These are phyloP conservation scores for Leptopilina syphax DNA, from an alignment of 2,888 invertebrate species.

Conservation along the genomic window DNA sequence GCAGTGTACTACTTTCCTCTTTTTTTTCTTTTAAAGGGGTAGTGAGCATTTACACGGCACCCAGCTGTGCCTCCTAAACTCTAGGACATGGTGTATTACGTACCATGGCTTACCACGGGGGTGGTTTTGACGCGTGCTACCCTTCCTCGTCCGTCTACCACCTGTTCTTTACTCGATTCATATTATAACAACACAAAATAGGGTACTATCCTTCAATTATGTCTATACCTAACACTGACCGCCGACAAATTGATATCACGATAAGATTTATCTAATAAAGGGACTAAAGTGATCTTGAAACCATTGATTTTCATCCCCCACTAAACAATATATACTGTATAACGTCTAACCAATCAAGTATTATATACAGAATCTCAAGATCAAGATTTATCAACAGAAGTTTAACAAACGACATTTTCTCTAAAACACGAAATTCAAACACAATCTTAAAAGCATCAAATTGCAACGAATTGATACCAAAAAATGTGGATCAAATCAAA, in stretches of 20 bases:
- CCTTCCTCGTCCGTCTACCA: conserved; percentile 72
- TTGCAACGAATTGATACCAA: too few species aligned
- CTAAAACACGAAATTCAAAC: too few species aligned
- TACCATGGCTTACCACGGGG: conserved; percentile 64
- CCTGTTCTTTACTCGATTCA: conserved; percentile 68
- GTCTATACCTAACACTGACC: conserved; percentile 53
- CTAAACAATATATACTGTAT: too few species aligned
- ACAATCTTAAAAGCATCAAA: too few species aligned
- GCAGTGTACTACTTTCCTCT: conserved; percentile 43
- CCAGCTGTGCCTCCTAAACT: conserved; percentile 70
- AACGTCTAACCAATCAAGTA: too few species aligned
- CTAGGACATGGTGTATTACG: conserved; percentile 49
- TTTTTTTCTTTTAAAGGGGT: conserved; percentile 50
- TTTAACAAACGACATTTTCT: too few species aligned
- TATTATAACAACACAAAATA: conserved; percentile 5
- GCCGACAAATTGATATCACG: conserved; percentile 54
- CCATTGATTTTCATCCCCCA: not conserved
- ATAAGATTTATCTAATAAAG: conserved; percentile 56
- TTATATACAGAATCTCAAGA: too few species aligned
- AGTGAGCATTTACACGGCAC: conserved; percentile 65
- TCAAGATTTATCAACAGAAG: too few species aligned
- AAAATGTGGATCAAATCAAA: too few species aligned
- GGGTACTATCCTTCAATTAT: conserved; percentile 59
- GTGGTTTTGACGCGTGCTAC: conserved; percentile 70
- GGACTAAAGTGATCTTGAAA: not conserved